These are phyloP conservation scores for Harpalus rufipes DNA, from an alignment of 2,888 invertebrate species.

Conservation along the genomic window DNA sequence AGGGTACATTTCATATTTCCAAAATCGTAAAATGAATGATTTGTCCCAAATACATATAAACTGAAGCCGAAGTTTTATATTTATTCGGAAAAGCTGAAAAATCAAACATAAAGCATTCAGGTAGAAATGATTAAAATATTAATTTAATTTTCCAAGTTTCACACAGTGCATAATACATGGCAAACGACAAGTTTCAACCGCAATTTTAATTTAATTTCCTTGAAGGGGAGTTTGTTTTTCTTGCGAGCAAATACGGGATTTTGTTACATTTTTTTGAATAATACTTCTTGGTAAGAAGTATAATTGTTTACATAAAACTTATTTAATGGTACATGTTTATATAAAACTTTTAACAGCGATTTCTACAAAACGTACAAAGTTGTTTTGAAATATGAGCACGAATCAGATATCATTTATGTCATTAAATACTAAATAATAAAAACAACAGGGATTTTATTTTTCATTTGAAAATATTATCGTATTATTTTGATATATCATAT, in stretches of 20 bases:
- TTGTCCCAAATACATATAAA: conserved; percentile 9
- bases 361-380: background rate
- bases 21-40: conserved; percentile 34
- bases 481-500: conserved; percentile 5
- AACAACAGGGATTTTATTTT: background rate
- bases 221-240: conserved; percentile 17
- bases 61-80: background rate
- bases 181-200: conserved; percentile 29
- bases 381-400: background rate
- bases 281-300: background rate
- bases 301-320: conserved; percentile 21
- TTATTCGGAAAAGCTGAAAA: background rate
- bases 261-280: conserved; percentile 16
- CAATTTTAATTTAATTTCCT: conserved; percentile 38
- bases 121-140: conserved; percentile 25
- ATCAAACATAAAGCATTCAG: conserved; percentile 34
- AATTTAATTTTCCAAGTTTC: conserved; percentile 34
- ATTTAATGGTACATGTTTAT: background rate
- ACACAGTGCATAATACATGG: conserved; percentile 25
- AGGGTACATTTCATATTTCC: conserved; percentile 18
- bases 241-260: conserved; percentile 30
- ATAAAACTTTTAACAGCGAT: conserved; percentile 4
- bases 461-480: background rate
- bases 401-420: background rate
- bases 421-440: background rate